These are phyloP conservation scores for Polydrusus cervinus DNA, from an alignment of 2,888 invertebrate species.

Conservation along the genomic window DNA sequence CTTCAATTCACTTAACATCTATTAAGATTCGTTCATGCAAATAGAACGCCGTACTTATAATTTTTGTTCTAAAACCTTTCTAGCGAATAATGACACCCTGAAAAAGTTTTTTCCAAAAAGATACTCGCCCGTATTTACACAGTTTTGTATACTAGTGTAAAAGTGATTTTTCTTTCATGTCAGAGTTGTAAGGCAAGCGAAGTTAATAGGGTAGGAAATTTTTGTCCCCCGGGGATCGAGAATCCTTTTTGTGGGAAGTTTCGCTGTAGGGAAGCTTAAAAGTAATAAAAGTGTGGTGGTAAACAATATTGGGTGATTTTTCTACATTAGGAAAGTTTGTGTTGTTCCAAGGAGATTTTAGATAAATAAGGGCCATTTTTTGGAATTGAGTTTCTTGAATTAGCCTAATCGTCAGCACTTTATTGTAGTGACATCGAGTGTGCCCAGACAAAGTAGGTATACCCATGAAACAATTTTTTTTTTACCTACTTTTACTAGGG, in stretches of 20 bases:
- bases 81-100: too few relatives aligned
- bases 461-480: too few relatives aligned
- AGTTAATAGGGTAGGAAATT: conserved; percentile 20
- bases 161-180: conserved; percentile 11
- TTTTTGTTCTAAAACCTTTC: too few relatives aligned
- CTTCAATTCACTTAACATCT: too few relatives aligned
- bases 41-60: too few relatives aligned
- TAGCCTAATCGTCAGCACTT: too few relatives aligned
- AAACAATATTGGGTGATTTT: not conserved
- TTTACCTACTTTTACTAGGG: too few relatives aligned
- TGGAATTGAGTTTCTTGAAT: too few relatives aligned
- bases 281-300: conserved; percentile 2
- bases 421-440: too few relatives aligned
- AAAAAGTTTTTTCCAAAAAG: not conserved
- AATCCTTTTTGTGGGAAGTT: conserved; percentile 13
- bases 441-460: too few relatives aligned
- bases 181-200: not conserved
- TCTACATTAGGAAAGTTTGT: not conserved
- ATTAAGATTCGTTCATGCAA: too few relatives aligned
- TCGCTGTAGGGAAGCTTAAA: not conserved
- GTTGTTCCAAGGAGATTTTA: not conserved
- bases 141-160: conserved; percentile 4
- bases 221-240: not conserved
- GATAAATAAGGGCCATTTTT: not conserved
- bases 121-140: not conserved